phyloP scores from a whole-genome alignment of 1,140 invertebrate species.

The Mya arenaria region DNA sequence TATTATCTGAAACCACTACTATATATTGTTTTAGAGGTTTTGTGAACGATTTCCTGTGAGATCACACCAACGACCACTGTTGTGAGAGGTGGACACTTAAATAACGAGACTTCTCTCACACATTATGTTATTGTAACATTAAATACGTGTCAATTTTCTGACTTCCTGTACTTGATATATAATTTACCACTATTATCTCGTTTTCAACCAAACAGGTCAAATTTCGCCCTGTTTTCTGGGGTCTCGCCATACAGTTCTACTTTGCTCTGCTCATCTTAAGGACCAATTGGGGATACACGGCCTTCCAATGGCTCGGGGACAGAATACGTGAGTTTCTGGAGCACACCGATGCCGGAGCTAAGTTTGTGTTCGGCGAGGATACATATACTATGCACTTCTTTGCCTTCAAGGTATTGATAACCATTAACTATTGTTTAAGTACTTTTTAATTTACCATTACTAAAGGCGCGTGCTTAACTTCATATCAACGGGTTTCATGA shows the following conservation, averaged over 20 bases:
- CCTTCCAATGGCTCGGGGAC: conserved; percentile 91
- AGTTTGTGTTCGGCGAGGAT: conserved; percentile 91
- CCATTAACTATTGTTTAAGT: not conserved
- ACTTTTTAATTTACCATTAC: not conserved
- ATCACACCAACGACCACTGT: too few relatives aligned
- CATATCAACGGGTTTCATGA: not conserved
- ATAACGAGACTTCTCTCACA: too few relatives aligned
- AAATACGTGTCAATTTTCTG: not conserved
- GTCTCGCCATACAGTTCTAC: conserved; percentile 91
- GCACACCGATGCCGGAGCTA: conserved; percentile 89
- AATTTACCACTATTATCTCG: not conserved
- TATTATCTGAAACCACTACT: too few relatives aligned
- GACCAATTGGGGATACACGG: conserved; percentile 89
- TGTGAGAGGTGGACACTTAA: too few relatives aligned
- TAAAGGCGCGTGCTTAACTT: not conserved
- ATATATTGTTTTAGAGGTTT: too few relatives aligned
- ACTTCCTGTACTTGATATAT: not conserved
- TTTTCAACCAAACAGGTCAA: conserved; percentile 73
- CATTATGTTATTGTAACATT: not conserved
- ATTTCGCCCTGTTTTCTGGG: conserved; percentile 83
- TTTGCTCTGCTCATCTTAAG: conserved; percentile 93
- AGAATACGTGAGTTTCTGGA: conserved; percentile 88
- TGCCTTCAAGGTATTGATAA: conserved; percentile 72
- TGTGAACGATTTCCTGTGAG: too few relatives aligned
- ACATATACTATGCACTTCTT: conserved; percentile 73